These are phyloP conservation scores for Samia ricini DNA, from an alignment of 1,140 invertebrate genomes.

Conservation along the genomic window DNA sequence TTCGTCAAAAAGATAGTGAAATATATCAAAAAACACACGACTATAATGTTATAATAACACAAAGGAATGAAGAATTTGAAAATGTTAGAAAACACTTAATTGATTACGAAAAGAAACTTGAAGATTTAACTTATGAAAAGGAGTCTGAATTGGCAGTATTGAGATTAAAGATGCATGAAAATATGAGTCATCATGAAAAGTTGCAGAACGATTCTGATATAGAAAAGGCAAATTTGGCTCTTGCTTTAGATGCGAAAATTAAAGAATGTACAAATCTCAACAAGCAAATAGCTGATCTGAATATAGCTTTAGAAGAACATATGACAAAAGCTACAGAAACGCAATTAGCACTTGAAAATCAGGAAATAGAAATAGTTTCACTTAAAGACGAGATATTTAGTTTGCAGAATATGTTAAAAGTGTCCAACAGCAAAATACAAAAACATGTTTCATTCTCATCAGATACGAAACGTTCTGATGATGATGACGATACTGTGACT, in stretches of 20 bases:
- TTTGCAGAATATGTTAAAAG: conserved; percentile 67
- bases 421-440: conserved; percentile 79
- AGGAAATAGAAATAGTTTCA: conserved; percentile 83
- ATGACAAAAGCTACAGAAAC: conserved; percentile 68
- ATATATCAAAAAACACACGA: conserved; percentile 66
- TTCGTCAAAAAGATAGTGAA: conserved; percentile 62
- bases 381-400: conserved; percentile 79
- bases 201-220: conserved; percentile 43
- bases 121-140: conserved; percentile 72
- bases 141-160: conserved; percentile 72
- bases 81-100: conserved; percentile 62
- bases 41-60: conserved; percentile 44
- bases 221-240: conserved; percentile 51
- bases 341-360: conserved; percentile 79
- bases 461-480: conserved; percentile 45
- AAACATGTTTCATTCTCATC: conserved; percentile 69
- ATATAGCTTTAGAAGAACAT: conserved; percentile 77
- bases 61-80: conserved; percentile 70
- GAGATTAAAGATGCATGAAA: conserved; percentile 70
- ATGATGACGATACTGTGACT: conserved; percentile 19
- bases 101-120: conserved; percentile 70
- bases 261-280: conserved; percentile 72
- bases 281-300: conserved; percentile 76
- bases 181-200: conserved; percentile 48
- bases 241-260: conserved; percentile 67